These are phyloP conservation scores for Nephrotoma flavescens DNA, from an alignment of 2,888 invertebrate genomes.

Conservation along the genomic window DNA sequence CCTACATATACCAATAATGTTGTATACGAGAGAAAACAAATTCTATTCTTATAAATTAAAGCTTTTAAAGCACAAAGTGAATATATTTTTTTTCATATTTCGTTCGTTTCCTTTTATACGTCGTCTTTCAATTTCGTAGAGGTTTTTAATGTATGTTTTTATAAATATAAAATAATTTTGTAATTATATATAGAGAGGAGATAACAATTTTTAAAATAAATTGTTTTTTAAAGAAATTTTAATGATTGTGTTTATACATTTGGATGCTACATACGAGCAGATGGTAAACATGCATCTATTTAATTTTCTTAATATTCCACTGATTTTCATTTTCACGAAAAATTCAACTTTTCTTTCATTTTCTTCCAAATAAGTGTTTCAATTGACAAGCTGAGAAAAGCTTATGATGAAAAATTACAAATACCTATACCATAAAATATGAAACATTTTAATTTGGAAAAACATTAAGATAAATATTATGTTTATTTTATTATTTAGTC, in stretches of 20 bases:
- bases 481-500: too few species aligned
- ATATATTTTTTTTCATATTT: neutral
- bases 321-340: neutral
- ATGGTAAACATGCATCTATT: neutral
- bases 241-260: neutral
- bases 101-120: neutral
- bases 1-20: neutral
- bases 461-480: too few species aligned
- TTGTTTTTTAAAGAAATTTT: neutral
- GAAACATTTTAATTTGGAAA: too few species aligned
- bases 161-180: neutral
- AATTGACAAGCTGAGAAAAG: neutral
- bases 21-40: neutral
- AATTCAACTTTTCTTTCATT: neutral
- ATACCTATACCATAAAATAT: too few species aligned
- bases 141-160: neutral
- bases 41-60: neutral
- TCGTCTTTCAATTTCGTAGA: neutral
- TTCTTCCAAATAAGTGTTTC: neutral
- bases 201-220: neutral
- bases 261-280: neutral
- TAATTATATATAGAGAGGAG: neutral
- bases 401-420: neutral
- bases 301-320: neutral
- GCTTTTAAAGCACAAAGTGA: neutral